phyloP scores from a whole-genome alignment of 2,888 invertebrate genomes.

The Pyrrhia umbra region DNA sequence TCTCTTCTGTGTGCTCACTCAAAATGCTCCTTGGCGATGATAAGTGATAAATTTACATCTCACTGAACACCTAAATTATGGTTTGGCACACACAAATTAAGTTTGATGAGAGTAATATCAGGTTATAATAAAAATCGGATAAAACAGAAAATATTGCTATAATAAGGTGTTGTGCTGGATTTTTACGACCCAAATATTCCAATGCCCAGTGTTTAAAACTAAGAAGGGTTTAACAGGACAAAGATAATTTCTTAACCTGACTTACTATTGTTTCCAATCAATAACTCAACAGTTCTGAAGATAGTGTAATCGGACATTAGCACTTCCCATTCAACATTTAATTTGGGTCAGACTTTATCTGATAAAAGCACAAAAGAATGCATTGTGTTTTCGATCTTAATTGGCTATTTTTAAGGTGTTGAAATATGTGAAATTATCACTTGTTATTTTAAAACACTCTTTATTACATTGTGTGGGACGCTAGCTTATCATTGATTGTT shows the following conservation, averaged over 20 bases:
- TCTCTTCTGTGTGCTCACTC: conserved; percentile 46
- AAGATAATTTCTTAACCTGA: neutral
- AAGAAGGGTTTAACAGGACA: neutral
- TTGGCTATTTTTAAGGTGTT: neutral
- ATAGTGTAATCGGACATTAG: conserved; percentile 7
- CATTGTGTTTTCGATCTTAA: neutral
- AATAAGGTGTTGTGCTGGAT: too few relatives aligned
- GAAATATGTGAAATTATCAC: conserved; percentile 39
- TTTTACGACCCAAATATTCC: too few relatives aligned
- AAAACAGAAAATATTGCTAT: too few relatives aligned
- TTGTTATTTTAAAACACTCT: conserved; percentile 24
- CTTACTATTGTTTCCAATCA: neutral
- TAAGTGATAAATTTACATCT: conserved; percentile 44
- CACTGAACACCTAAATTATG: neutral
- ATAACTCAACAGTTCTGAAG: neutral
- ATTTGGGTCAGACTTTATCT: neutral
- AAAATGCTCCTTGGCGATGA: conserved; percentile 17
- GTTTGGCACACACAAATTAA: too few relatives aligned
- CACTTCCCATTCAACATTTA: neutral
- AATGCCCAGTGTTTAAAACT: too few relatives aligned
- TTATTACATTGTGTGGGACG: conserved; percentile 17
- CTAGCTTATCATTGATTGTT: conserved; percentile 55
- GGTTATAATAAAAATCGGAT: too few relatives aligned
- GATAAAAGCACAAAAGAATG: neutral
- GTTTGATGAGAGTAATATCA: too few relatives aligned